Percentiles rank a stretch among this genome's conserved stretches.
Conservation (phyloP, 1,140 invertebrate genomes). For the Acromyrmex charruanus region DNA sequence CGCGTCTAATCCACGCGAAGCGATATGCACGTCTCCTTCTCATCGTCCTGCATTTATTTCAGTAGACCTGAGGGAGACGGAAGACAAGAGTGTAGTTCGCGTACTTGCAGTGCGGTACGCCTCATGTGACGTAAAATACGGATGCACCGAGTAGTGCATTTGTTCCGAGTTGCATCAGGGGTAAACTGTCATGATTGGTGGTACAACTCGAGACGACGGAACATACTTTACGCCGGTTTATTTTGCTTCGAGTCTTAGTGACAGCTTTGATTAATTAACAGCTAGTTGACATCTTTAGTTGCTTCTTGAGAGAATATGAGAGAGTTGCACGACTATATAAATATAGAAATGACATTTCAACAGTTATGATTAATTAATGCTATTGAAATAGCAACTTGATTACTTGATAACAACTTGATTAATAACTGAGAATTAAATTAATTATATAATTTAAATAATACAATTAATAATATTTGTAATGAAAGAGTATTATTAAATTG, state of each 20-base stretch:
- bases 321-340: neutral
- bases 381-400: too few species aligned
- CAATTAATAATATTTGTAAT: neutral
- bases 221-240: slow-evolving; percentile 1
- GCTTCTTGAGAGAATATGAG: slow-evolving; percentile 9
- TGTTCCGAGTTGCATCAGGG: neutral
- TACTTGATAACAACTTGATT: neutral
- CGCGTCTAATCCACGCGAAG: neutral
- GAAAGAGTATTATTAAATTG: neutral
- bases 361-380: slow-evolving; percentile 22
- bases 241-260: neutral
- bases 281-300: neutral
- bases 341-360: slow-evolving; percentile 7
- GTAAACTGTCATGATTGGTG: slow-evolving; percentile 8
- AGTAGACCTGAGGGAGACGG: neutral
- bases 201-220: neutral
- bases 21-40: slow-evolving; percentile 5
- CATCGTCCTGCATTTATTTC: slow-evolving; percentile 25
- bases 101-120: neutral
- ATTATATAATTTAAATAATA: neutral
- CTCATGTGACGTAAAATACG: slow-evolving; percentile 10
- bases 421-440: neutral
- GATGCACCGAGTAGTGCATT: neutral
- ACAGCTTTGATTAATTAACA: slow-evolving; percentile 33
- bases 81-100: neutral